Conservation (phyloP, 2,797 vertebrate genomes). For the Sebastes umbrosus region DNA sequence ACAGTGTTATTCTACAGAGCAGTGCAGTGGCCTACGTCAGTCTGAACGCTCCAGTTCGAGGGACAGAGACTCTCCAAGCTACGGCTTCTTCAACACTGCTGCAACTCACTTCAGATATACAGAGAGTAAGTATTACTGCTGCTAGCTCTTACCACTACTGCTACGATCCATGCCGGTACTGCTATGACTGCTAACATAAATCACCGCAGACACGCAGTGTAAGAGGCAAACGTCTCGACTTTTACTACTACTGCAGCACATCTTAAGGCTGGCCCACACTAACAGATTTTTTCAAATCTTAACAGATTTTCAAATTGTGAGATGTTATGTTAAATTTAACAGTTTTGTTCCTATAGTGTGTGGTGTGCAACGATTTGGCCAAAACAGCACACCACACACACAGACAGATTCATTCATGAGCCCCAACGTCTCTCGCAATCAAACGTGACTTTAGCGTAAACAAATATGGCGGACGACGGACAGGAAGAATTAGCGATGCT, state of each 20-base stretch:
- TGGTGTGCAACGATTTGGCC: too few species aligned
- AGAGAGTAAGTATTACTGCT: constrained; percentile 55
- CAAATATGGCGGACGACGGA: too few species aligned
- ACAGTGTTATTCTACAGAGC: constrained; percentile 86
- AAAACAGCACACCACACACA: too few species aligned
- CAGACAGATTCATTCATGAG: too few species aligned
- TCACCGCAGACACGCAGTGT: not conserved
- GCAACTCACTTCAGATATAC: constrained; percentile 88
- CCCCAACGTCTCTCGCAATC: too few species aligned
- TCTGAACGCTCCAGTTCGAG: constrained; percentile 86
- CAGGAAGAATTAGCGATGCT: too few species aligned
- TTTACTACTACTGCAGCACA: not conserved
- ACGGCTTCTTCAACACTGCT: constrained; percentile 91
- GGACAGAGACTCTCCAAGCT: constrained; percentile 83
- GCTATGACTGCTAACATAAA: not conserved
- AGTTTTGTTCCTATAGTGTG: too few species aligned
- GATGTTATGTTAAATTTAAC: too few species aligned
- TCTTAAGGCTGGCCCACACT: too few species aligned
- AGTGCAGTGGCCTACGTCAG: constrained; percentile 91
- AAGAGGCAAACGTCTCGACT: not conserved
- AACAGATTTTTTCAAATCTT: too few species aligned
- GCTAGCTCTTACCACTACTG: not conserved
- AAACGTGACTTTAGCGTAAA: too few species aligned
- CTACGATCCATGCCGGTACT: not conserved
- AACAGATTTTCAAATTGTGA: too few species aligned